Base-by-base conservation (phyloP, 2,797 vertebrate genomes). In the Chanos chanos region DNA sequence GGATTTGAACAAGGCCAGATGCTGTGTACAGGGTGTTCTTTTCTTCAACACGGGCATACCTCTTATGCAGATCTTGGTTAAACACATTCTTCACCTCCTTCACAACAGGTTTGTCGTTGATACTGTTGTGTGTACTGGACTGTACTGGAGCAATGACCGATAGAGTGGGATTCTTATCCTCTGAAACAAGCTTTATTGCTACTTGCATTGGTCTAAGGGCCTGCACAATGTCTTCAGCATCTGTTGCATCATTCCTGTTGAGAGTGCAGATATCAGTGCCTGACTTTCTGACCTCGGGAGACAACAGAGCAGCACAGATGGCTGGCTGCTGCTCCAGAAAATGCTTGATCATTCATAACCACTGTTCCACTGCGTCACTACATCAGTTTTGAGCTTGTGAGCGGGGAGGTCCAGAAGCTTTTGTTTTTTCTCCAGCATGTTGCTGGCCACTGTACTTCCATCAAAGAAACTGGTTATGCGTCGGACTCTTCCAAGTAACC, bases 141-240 rank as follows among this genome's bases (percentile, higher is more conserved):
- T 22, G 33, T 16, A 54, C 7, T 19, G 34, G 19, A 36, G 19
- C 34, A 7, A 25, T 15, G 7, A 54, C 6, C 39, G 7, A 39
- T 7, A 24, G 24, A 7, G 21, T 22, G 4, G 18, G 9, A 33
- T 21, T 12, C 8, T 3, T 24, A 4, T 54, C 10, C 24, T 57
- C 24, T 13, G 31, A 40, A 2, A 57, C 44, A 7, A 44, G 22
- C 28, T 15, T 25, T 10, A 37, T 44, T 13, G 24, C 37, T 19
- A 7, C 39, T 4, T 57, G 33, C 53, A 57, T 43, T 3, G 33
- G 64, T 39, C 60, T 34, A 28, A 39, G n/a, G 33, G 55, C 30
- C n/a, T 21, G 51, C 25, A 64, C 47, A 27, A 52, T 13, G 25
- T 67, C 15, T 52, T 51, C 61, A 45, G 47, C 47, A 40, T 52